Conservation (phyloP, 2,888 invertebrate species). For the Phasia obesa region DNA sequence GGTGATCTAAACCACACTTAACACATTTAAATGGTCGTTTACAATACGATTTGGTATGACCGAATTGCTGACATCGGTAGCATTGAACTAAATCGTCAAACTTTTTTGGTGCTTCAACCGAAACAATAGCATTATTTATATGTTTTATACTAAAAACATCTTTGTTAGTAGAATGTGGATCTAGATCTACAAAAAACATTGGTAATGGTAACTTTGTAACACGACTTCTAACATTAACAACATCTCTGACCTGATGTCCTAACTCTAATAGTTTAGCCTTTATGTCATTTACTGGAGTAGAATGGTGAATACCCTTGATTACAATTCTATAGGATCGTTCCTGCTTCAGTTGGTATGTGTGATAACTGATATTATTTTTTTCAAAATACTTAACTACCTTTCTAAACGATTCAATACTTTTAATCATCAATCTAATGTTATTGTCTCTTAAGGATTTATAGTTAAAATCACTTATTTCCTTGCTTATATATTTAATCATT, state of each 20-base stretch:
- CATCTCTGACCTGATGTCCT: slow-evolving; percentile 49
- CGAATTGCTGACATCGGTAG: slow-evolving; percentile 18
- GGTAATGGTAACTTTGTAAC: no score
- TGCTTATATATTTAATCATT: slow-evolving; percentile 18
- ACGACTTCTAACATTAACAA: no score
- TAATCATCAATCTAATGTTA: no score
- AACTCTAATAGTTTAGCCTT: background rate
- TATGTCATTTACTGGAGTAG: slow-evolving; percentile 17
- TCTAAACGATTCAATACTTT: slow-evolving; percentile 30
- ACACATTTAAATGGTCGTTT: background rate
- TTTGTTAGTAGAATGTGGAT: background rate
- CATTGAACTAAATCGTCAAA: no score
- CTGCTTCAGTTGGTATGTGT: slow-evolving; percentile 53
- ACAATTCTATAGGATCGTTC: slow-evolving; percentile 58
- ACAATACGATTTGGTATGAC: background rate
- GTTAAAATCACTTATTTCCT: slow-evolving; percentile 20
- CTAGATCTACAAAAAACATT: slow-evolving; percentile 6
- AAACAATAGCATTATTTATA: background rate
- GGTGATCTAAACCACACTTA: background rate
- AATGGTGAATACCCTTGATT: slow-evolving; percentile 45
- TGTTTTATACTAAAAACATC: background rate
- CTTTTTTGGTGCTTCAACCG: background rate
- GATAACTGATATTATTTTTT: slow-evolving; percentile 32
- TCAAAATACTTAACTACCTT: slow-evolving; percentile 9
- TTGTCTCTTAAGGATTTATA: slow-evolving; percentile 48